Evolutionary conservation across 2,797 vertebrate species (phyloP), one percentile per base, ranked within the genome.

Genomic region (Aplochiton taeniatus): DNA sequence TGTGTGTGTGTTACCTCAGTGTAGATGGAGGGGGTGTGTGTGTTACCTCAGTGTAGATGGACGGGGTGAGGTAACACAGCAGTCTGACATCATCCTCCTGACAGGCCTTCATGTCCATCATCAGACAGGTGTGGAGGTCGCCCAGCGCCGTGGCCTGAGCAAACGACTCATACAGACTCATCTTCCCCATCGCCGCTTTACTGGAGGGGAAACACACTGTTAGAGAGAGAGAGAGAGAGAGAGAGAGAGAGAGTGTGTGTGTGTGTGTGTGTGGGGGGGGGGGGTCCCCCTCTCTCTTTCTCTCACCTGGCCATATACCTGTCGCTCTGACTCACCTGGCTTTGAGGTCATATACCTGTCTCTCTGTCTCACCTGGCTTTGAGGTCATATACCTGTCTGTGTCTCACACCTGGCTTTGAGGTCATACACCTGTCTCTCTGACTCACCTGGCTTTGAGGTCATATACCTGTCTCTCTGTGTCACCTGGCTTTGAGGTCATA

Each of bases 41-140:
- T 43, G 65, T n/a, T 12, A 95, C 93, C 94, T 94, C 93, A 0
- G 93, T 94, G 83, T 98, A 98, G 68, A 98, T 98, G 77, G 96
- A 97, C n/a, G 96, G 97, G 0, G 96, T 98, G 80, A 98, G 95
- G 90, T 96, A 98, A 77, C 97, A 98, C 8, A 98, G 94, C 54
- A 98, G 89, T 5, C 96, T 83, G 31, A 98, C 93, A 0, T 98
- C 96, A 0, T 98, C 97, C 68, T 98, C 97, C 85, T 98, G 97
- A 68, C 97, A 98, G 8, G 96, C 96, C 81, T 98, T 98, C 96
- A 98, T 98, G 91, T 98, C 97, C 96, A 98, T 97, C 97, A 98
- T 98, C 4, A 98, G 83, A 70, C 96, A 98, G 0, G 97, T 98
- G 88, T 98, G 96, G 45, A 98, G 91, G 49, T 98, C 97, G 0